phyloP scores from a whole-genome alignment of 2,888 invertebrate genomes.

The Cheilosia grossa region DNA sequence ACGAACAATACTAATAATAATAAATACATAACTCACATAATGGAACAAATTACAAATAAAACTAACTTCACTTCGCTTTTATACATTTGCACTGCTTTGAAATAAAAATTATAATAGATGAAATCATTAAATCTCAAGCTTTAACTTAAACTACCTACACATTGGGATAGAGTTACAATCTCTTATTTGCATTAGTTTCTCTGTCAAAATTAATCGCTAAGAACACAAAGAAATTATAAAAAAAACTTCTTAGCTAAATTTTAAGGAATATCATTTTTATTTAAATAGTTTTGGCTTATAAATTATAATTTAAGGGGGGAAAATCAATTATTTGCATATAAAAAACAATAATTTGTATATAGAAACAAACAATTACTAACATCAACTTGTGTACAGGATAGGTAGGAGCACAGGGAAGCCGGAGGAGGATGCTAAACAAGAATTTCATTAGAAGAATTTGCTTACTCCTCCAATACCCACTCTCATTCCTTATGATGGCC shows the following conservation, averaged over 20 bases:
- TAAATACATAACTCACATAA: neutral
- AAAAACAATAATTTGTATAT: constrained; percentile 12
- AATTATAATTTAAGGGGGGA: constrained; percentile 58
- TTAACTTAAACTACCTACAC: constrained; percentile 25
- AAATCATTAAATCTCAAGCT: neutral
- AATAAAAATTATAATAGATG: neutral
- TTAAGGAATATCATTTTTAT: constrained; percentile 33
- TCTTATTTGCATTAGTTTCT: neutral
- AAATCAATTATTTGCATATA: constrained; percentile 44
- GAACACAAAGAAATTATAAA: constrained; percentile 22
- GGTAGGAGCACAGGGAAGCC: constrained; percentile 5
- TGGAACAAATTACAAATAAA: constrained; percentile 3
- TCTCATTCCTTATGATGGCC: constrained; percentile 74
- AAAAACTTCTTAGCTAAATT: constrained; percentile 41
- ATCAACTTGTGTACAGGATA: constrained; percentile 9
- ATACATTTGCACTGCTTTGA: constrained; percentile 43
- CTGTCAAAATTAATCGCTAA: constrained; percentile 13
- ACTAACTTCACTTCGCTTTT: constrained; percentile 17
- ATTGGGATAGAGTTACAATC: constrained; percentile 16
- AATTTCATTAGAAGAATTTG: constrained; percentile 37
- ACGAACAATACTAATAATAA: too few species aligned
- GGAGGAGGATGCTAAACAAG: constrained; percentile 5
- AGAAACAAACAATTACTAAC: constrained; percentile 17
- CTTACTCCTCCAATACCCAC: constrained; percentile 45
- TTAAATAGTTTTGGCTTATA: constrained; percentile 65